Evolutionary conservation across 2,113 vertebrate species (phyloP).

Genomic region (Poeciliopsis turrubarensis): DNA sequence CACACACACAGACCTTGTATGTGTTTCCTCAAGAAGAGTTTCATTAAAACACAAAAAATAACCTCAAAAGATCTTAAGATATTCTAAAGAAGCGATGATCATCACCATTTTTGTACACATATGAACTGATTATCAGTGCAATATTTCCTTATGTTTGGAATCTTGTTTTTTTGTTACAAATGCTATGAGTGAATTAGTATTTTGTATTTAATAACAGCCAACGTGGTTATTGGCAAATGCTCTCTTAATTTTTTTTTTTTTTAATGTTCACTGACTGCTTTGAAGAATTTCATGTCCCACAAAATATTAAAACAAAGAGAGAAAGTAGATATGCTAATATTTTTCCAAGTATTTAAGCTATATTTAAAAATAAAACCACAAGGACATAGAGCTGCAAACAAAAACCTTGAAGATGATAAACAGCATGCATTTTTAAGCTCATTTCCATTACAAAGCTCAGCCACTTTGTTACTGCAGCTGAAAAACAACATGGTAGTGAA

Average conservation of each 20-base stretch:
- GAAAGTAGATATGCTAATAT: conserved; percentile 36
- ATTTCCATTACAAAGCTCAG: conserved; percentile 55
- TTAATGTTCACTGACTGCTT: not conserved
- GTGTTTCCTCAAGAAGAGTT: too few relatives aligned
- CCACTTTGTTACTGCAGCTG: conserved; percentile 37
- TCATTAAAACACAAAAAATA: too few relatives aligned
- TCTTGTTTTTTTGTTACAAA: not conserved
- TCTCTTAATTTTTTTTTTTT: conserved; percentile 9
- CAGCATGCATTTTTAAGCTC: conserved; percentile 9
- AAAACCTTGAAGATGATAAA: conserved; percentile 56
- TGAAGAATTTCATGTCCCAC: conserved; percentile 10
- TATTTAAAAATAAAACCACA: conserved; percentile 50
- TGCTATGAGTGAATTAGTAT: not conserved
- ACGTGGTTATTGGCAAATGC: not conserved
- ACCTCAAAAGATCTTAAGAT: too few relatives aligned
- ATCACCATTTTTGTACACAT: not conserved
- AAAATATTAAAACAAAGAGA: conserved; percentile 29
- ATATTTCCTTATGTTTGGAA: not conserved
- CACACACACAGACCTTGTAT: too few relatives aligned
- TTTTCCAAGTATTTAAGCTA: conserved; percentile 46
- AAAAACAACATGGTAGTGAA: conserved; percentile 16
- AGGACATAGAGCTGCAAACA: conserved; percentile 41
- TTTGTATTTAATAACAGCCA: not conserved
- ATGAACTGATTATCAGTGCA: not conserved
- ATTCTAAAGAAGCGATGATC: too few relatives aligned